Base-by-base conservation (phyloP, 2,888 invertebrate species). In the Cheilosia variabilis region DNA sequence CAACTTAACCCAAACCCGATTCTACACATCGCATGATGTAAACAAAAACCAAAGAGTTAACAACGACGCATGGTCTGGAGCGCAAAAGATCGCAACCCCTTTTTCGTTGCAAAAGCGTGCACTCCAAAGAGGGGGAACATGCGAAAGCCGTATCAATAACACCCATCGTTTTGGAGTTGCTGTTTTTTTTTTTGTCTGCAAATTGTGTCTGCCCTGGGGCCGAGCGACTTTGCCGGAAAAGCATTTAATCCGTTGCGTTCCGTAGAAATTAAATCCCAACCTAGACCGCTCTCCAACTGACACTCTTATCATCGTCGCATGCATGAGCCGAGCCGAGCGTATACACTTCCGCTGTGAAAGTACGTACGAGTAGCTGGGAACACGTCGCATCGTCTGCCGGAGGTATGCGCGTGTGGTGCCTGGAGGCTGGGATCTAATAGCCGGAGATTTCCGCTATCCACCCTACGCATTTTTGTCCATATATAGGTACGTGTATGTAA, bases 361-460 rank as follows among this genome's bases (percentile, higher is more conserved):
- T 77, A 63, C 63, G 52, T 78, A 41, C 43, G 7, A 19, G 60
- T 47, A 63, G 50, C 37, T 37, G 34, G 57, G 55, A 69, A 53
- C 62, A 52, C 47, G 47, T 47, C 19, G 47, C 53, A 27, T 45
- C 63, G 73, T 53, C 65, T 65, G 52, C 50, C 65, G 6, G 41
- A 66, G 65, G 65, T 66, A 41, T 13, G 22, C 6, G 4, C 13
- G n/a, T 41, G 58, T n/a, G 52, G 50, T 19, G 63, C 37, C 66
- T 19, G 27, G 66, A 68, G 68, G 55, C 68, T 68, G 62, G 43
- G 52, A 78, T 83, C 57, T 68, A 78, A 83, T 83, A 73, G 63
- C 83, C 63, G 73, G 63, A 72, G 66, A 78, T 62, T 83, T 83
- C 83, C 78, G 83, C 63, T 68, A 78, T 73, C 83, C 63, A 78